phyloP scores from a whole-genome alignment of 1,140 invertebrate genomes.

The Frieseomelitta varia region DNA sequence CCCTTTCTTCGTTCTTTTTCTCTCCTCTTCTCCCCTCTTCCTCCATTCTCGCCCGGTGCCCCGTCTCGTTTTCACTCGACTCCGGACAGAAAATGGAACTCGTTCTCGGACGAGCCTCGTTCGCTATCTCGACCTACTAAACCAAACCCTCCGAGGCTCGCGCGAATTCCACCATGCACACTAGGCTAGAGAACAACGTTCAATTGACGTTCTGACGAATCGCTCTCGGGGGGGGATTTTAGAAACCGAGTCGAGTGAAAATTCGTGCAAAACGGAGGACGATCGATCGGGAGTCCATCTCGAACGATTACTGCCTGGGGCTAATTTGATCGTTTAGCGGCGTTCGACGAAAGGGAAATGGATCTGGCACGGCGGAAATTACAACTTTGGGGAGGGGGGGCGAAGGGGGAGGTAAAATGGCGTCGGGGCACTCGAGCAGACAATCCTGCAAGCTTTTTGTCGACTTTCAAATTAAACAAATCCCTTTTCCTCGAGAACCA shows the following conservation, averaged over 20 bases:
- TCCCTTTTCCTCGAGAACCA: too few species aligned
- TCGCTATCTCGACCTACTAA: slow-evolving; percentile 55
- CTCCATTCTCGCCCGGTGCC: background rate
- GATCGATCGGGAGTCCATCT: too few species aligned
- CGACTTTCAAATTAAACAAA: too few species aligned
- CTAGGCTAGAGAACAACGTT: background rate
- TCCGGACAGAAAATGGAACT: slow-evolving; percentile 64
- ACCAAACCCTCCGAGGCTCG: background rate
- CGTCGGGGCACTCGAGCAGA: background rate
- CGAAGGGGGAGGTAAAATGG: background rate
- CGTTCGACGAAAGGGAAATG: slow-evolving; percentile 61
- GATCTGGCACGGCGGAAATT: slow-evolving; percentile 29
- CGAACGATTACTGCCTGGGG: slow-evolving; percentile 50
- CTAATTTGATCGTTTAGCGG: slow-evolving; percentile 68
- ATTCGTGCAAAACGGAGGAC: background rate
- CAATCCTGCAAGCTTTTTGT: too few species aligned
- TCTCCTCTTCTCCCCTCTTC: background rate
- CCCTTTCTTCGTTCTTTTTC: background rate
- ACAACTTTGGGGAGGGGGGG: background rate
- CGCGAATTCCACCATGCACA: slow-evolving; percentile 5
- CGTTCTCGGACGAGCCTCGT: slow-evolving; percentile 31
- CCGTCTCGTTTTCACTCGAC: slow-evolving; percentile 42
- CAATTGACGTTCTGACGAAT: background rate
- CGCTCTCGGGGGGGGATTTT: too few species aligned
- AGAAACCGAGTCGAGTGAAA: background rate